A percentile compares a stretch with the other conserved stretches of the same genome.
phyloP scores from a whole-genome alignment of 2,888 invertebrate species.

The Sminthurides aquaticus region DNA sequence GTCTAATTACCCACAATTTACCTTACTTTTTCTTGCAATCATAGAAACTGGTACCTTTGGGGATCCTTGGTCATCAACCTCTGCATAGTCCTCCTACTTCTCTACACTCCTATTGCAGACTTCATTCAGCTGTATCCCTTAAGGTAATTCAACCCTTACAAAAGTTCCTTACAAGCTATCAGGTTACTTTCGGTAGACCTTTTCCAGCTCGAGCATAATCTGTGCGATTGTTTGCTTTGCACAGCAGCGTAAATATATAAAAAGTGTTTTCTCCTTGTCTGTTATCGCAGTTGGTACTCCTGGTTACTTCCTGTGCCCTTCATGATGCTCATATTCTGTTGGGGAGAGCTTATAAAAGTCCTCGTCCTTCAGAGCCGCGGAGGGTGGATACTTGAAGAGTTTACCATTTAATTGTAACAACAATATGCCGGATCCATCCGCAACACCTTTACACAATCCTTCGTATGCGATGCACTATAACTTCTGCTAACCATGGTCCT shows the following conservation, averaged over 20 bases:
- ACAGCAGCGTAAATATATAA: no score
- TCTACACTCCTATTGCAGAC: background rate
- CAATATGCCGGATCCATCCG: background rate
- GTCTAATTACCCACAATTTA: no score
- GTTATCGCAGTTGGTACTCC: background rate
- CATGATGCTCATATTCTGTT: constrained; percentile 1
- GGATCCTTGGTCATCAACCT: background rate
- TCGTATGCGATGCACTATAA: no score
- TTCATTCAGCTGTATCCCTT: background rate
- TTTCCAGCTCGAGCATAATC: no score
- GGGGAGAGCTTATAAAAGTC: background rate
- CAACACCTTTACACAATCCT: background rate
- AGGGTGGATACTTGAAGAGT: background rate
- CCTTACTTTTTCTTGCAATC: no score
- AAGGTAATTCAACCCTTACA: background rate
- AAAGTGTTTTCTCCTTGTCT: no score
- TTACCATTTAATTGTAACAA: background rate
- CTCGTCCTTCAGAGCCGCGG: background rate
- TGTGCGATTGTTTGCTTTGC: no score
- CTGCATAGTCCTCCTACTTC: background rate
- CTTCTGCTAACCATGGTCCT: no score
- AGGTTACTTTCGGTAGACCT: no score
- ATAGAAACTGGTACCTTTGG: constrained; percentile 1
- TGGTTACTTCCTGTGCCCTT: constrained; percentile 1
- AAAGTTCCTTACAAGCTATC: no score